Percentiles rank a stretch among this genome's conserved stretches.
Evolutionary conservation across 1,140 invertebrate species (phyloP).

Genomic region (Helicorthomorpha holstii): DNA sequence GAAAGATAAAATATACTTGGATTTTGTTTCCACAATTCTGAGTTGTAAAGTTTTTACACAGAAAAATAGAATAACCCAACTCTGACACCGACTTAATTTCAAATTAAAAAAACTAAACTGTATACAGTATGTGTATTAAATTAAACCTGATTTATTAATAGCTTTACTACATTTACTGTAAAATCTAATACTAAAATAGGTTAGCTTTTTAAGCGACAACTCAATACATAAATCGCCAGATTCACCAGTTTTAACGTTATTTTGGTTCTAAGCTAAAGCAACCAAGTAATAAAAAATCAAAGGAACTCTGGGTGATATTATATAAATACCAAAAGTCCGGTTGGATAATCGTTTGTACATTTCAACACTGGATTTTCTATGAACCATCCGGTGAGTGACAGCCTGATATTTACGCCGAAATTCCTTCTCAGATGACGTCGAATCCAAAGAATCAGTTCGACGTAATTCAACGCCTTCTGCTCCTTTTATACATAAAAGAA

Average conservation of each 20-base stretch:
- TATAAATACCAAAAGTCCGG: slow-evolving; percentile 72
- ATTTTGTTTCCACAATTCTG: too few species aligned
- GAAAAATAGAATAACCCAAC: neutral
- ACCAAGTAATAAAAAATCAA: neutral
- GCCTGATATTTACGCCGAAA: slow-evolving; percentile 71
- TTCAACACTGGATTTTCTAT: slow-evolving; percentile 76
- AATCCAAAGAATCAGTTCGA: slow-evolving; percentile 36
- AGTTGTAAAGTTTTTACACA: too few species aligned
- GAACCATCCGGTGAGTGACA: slow-evolving; percentile 71
- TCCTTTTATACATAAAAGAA: neutral
- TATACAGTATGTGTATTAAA: neutral
- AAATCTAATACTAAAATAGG: neutral
- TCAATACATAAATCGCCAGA: neutral
- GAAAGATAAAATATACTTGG: too few species aligned
- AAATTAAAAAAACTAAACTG: neutral
- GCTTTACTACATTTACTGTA: neutral
- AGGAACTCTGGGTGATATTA: slow-evolving; percentile 20
- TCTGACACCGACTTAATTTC: neutral
- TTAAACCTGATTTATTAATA: neutral
- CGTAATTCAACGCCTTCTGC: neutral
- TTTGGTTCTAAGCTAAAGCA: neutral
- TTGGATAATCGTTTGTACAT: slow-evolving; percentile 69
- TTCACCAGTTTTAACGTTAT: neutral
- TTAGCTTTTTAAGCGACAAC: neutral
- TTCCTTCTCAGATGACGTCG: slow-evolving; percentile 68